A percentile compares a stretch with the other conserved stretches of the same genome.
These are phyloP conservation scores for Meloidogyne chitwoodi DNA, from an alignment of 1,140 invertebrate genomes.

Conservation along the genomic window DNA sequence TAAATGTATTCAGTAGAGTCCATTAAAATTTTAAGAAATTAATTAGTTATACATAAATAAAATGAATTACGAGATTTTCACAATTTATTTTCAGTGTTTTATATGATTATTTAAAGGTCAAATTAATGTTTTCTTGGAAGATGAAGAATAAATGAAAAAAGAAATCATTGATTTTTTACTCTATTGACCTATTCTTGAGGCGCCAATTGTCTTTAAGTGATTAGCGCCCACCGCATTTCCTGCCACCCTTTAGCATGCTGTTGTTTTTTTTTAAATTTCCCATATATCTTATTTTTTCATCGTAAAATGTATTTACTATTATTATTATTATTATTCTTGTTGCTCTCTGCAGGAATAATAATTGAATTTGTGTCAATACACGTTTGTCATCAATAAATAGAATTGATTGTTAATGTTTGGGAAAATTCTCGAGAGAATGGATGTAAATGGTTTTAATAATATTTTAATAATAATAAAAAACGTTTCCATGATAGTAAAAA, in stretches of 20 bases:
- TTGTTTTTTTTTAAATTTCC: neutral
- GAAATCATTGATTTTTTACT: neutral
- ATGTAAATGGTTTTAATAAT: neutral
- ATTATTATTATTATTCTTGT: too few species aligned
- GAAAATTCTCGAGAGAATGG: neutral
- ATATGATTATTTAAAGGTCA: too few species aligned
- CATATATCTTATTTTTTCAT: neutral
- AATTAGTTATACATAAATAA: too few species aligned
- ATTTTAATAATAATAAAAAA: neutral
- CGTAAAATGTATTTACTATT: too few species aligned
- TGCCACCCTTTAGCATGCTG: neutral
- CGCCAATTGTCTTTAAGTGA: neutral
- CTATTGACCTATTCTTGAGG: neutral
- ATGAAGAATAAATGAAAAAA: neutral
- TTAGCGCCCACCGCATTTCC: neutral
- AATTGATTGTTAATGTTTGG: neutral
- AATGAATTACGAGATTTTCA: too few species aligned
- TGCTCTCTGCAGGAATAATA: neutral
- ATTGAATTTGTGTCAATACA: neutral
- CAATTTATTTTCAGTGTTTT: neutral
- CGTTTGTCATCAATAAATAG: neutral
- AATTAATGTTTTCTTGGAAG: too few species aligned
- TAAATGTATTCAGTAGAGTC: too few species aligned
- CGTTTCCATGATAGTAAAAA: neutral
- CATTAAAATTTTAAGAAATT: too few species aligned